A percentile compares a stretch with the other conserved stretches of the same genome.
These are phyloP conservation scores for Rhynchomys soricoides DNA, from an alignment of 2,113 vertebrate species.

Conservation along the genomic window DNA sequence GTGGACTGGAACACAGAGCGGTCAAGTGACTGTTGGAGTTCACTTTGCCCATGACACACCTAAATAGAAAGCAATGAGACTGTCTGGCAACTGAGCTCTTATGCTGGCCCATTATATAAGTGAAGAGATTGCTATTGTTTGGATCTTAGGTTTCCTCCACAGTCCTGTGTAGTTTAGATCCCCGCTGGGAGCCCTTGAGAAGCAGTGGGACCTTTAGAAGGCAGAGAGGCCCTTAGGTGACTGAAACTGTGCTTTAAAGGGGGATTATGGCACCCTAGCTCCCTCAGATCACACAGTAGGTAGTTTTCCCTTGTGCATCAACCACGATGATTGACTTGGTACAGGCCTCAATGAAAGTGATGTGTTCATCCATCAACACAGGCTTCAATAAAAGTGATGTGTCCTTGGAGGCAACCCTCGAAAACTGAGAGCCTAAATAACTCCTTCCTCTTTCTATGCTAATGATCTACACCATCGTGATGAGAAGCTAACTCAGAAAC, in stretches of 20 bases:
- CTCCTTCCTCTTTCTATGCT: background rate
- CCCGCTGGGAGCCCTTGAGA: too few relatives aligned
- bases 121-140: background rate
- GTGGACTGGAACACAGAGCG: background rate
- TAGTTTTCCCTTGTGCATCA: background rate
- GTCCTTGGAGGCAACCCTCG: too few relatives aligned
- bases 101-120: background rate
- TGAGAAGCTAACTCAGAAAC: background rate
- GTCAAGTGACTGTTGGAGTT: background rate
- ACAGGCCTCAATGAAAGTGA: background rate
- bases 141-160: background rate
- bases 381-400: background rate
- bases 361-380: background rate
- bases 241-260: background rate
- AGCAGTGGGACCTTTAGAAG: background rate
- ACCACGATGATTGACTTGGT: background rate
- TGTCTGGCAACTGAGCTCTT: background rate
- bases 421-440: background rate
- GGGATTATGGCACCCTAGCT: background rate
- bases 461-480: background rate
- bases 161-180: background rate
- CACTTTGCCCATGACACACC: background rate
- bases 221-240: background rate
- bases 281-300: background rate
- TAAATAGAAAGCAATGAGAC: rapidly evolving